Conservation (phyloP, 2,888 invertebrate genomes). For the Melangyna quadrimaculata region DNA sequence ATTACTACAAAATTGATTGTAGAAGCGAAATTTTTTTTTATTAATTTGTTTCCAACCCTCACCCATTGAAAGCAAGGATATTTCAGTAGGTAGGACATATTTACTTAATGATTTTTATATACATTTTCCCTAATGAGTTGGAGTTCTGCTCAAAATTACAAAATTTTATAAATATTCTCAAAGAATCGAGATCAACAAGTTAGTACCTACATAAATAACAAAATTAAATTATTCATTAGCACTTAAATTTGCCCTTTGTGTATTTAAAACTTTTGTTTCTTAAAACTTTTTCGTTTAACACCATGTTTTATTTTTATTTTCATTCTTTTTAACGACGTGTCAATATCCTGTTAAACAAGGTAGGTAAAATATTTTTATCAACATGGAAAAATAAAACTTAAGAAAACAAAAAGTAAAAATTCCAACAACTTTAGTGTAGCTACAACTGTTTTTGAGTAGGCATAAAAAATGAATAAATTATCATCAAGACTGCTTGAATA, state of each 20-base stretch:
- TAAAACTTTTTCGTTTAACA: not conserved
- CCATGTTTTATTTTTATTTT: not conserved
- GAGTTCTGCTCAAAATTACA: not conserved
- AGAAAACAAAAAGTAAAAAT: not conserved
- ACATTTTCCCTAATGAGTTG: not conserved
- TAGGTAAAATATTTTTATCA: not conserved
- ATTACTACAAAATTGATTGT: no score
- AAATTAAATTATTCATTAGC: not conserved
- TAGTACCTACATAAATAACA: no score
- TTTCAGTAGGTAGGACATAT: no score
- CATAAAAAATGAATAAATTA: conserved; percentile 33
- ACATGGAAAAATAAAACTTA: not conserved
- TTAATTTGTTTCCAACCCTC: no score
- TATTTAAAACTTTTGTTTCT: not conserved
- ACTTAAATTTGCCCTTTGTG: not conserved
- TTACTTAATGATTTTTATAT: no score
- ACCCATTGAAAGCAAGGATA: no score
- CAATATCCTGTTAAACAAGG: conserved; percentile 26
- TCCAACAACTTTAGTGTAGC: not conserved
- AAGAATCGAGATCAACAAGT: not conserved
- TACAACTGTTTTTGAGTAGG: conserved; percentile 1
- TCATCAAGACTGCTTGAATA: conserved; percentile 21
- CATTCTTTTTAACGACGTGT: not conserved
- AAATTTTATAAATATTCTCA: not conserved
- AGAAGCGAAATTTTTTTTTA: no score